Base-by-base conservation (phyloP, 1,140 invertebrate species). In the Heliconius himera region DNA sequence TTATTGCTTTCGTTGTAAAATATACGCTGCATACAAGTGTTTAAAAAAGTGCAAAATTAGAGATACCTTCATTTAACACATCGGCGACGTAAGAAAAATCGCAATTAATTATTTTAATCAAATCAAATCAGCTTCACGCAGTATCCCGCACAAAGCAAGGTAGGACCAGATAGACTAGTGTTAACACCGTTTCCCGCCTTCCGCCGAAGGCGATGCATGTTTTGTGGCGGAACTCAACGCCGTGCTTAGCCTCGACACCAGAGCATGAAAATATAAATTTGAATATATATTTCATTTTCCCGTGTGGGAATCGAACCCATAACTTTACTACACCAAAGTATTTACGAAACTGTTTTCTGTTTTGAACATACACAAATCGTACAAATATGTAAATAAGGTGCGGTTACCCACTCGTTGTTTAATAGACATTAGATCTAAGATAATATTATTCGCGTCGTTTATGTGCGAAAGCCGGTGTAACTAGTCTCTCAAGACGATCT, bases 401-500 rank as follows among this genome's bases (percentile, higher is more conserved):
- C 33, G 29, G 4, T 36, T n/a, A 38, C 33, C 8, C 2, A 33
- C 33, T 71, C 8, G 33, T 71, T 70, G 70, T 33, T 70, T 38
- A 72, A 38, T 38, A 72, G 70, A 72, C 22, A 66, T 72, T 72
- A 72, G 18, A 72, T 33, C 13, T 29, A n/a, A 38, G 33, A 72
- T 72, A 72, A 72, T 41, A 41, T 20, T 72, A 72, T 72, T 38
- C 70, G 36, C 36, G 33, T 2, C 33, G 13, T 70, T 76, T 46
- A 54, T 46, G 22, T 76, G 56, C 33, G 33, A 76, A 66, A 8
- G 36, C 74, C 33, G 54, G 56, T 66, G 74, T 54, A 76, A 76
- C 56, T 66, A 76, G 56, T 76, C 74, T 60, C 33, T 56, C 74
- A 29, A 60, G 56, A 76, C 74, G 56, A 70, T 33, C 56, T 56